Evolutionary conservation across 2,888 invertebrate genomes (phyloP).

Genomic region (Spisula subtruncata): DNA sequence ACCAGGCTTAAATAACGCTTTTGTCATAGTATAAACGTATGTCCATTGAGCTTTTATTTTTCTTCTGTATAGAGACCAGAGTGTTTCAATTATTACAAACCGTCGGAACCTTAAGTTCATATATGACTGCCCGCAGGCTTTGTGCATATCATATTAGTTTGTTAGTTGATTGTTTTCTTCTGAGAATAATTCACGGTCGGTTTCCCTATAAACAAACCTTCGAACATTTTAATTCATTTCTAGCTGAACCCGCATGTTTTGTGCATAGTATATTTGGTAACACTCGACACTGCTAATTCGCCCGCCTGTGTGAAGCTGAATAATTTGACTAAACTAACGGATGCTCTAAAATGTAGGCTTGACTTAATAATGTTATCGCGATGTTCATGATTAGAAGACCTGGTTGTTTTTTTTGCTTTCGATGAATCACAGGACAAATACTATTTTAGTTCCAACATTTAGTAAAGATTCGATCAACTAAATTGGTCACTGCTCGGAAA

Average conservation of each 20-base stretch:
- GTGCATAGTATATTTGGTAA: not conserved
- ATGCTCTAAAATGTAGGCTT: not conserved
- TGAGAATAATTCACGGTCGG: too few relatives aligned
- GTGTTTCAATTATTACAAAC: too few relatives aligned
- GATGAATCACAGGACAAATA: not conserved
- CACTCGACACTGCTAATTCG: too few relatives aligned
- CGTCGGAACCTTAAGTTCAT: too few relatives aligned
- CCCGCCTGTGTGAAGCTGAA: not conserved
- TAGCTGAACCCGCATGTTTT: not conserved
- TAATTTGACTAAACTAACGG: not conserved
- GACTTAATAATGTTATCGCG: not conserved
- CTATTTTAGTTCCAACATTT: not conserved
- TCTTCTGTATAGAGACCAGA: too few relatives aligned
- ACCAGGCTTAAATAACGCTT: too few relatives aligned
- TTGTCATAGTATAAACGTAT: too few relatives aligned
- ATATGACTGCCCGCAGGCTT: too few relatives aligned
- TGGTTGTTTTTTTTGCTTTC: not conserved
- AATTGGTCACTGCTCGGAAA: not conserved
- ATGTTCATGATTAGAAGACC: not conserved
- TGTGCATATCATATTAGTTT: too few relatives aligned
- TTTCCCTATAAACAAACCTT: not conserved
- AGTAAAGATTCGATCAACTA: not conserved
- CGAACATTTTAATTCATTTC: not conserved
- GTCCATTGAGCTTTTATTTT: too few relatives aligned
- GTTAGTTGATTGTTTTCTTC: too few relatives aligned